phyloP scores from a whole-genome alignment of 2,888 invertebrate genomes.

The Eupithecia subumbrata region DNA sequence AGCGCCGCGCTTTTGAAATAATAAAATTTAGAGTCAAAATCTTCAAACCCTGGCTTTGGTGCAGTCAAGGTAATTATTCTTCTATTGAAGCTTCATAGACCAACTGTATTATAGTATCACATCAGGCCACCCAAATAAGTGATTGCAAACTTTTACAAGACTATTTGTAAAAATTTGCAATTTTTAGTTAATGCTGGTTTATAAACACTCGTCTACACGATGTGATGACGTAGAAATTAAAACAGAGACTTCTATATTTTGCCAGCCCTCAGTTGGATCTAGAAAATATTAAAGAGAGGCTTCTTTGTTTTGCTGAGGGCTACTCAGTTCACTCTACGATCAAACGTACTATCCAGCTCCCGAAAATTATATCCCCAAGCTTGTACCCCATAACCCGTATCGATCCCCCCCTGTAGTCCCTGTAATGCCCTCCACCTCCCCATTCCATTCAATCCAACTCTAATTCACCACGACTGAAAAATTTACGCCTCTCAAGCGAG shows the following conservation, averaged over 20 bases:
- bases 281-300: not conserved
- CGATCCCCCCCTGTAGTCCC: conserved; percentile 42
- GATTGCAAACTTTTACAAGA: not conserved
- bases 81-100: not conserved
- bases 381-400: conserved; percentile 45
- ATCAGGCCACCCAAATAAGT: not conserved
- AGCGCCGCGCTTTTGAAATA: too few relatives aligned
- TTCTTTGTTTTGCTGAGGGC: conserved; percentile 12
- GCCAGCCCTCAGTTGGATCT: not conserved
- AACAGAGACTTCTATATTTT: too few relatives aligned
- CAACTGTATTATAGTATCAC: not conserved
- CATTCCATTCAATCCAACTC: conserved; percentile 47
- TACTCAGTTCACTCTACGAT: conserved; percentile 13
- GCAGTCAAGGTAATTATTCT: not conserved
- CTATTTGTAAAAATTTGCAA: too few relatives aligned
- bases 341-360: conserved; percentile 31
- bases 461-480: conserved; percentile 57
- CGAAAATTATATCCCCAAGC: conserved; percentile 42
- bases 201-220: not conserved
- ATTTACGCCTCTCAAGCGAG: conserved; percentile 53
- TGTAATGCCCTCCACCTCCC: conserved; percentile 26
- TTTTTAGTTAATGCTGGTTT: not conserved
- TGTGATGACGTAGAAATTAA: too few relatives aligned
- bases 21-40: too few relatives aligned
- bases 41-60: not conserved